A percentile compares a stretch with the other conserved stretches of the same genome.
phyloP scores from a whole-genome alignment of 2,797 vertebrate genomes.

The Rousettus madagascariensis region DNA sequence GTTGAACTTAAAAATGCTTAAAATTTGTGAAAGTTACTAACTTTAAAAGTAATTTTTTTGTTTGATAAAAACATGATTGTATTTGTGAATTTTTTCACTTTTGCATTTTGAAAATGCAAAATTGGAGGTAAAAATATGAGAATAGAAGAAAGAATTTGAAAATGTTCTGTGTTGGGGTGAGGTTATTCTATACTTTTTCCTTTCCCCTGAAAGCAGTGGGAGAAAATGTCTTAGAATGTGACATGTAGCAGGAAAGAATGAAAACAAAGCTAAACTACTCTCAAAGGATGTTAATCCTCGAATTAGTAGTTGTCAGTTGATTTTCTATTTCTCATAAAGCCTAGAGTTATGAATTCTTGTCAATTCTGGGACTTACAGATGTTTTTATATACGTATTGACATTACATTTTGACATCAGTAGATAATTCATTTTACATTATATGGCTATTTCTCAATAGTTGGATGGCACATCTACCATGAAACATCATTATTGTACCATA shows the following conservation, averaged over 20 bases:
- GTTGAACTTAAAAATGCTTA: neutral
- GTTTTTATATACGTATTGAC: neutral
- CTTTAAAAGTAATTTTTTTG: neutral
- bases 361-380: neutral
- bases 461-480: neutral
- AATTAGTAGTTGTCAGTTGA: slow-evolving; percentile 3
- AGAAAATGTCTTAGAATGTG: slow-evolving; percentile 20
- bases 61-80: neutral
- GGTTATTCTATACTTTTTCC: neutral
- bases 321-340: slow-evolving; percentile 11
- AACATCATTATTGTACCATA: neutral
- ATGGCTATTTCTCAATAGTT: neutral
- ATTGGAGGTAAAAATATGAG: neutral
- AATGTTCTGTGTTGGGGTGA: neutral
- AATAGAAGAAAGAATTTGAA: slow-evolving; percentile 23
- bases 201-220: slow-evolving; percentile 9
- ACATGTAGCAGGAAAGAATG: slow-evolving; percentile 14
- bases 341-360: neutral
- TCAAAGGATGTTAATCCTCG: neutral
- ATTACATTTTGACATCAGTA: slow-evolving; percentile 33
- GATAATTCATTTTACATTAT: neutral
- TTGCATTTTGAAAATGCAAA: slow-evolving; percentile 20
- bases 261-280: slow-evolving; percentile 37
- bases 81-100: neutral
- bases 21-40: neutral